These are phyloP conservation scores for Brachionus angularis DNA, from an alignment of 1,140 invertebrate genomes.

Conservation along the genomic window DNA sequence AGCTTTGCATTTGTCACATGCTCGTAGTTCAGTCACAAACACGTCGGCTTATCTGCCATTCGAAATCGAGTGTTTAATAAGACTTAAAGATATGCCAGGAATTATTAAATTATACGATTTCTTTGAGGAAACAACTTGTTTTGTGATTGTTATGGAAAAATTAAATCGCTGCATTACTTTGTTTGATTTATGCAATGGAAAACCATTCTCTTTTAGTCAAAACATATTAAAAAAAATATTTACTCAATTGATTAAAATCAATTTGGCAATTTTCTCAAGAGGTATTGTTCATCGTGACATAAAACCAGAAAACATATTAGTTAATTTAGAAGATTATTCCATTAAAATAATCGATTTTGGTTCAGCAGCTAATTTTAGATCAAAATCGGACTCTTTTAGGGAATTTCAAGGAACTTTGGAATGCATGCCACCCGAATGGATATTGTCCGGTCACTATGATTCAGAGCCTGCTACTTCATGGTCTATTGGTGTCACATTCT, in stretches of 20 bases:
- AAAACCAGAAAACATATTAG: conserved; percentile 35
- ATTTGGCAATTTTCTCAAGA: conserved; percentile 31
- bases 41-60: conserved; percentile 1
- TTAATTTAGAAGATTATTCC: conserved; percentile 38
- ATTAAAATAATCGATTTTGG: conserved; percentile 43
- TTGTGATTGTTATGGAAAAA: conserved; percentile 43
- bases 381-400: not conserved
- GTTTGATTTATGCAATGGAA: conserved; percentile 41
- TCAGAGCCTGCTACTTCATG: conserved; percentile 39
- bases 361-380: conserved; percentile 30
- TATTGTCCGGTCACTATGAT: conserved; percentile 19
- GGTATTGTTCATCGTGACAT: conserved; percentile 38
- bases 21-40: not conserved
- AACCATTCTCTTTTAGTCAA: conserved; percentile 31
- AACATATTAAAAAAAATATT: conserved; percentile 3
- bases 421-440: conserved; percentile 42
- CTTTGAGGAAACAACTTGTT: conserved; percentile 34
- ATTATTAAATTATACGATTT: conserved; percentile 35
- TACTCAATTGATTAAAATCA: conserved; percentile 27
- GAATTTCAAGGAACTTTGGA: conserved; percentile 43
- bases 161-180: conserved; percentile 26
- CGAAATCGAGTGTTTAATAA: conserved; percentile 40
- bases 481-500: conserved; percentile 42
- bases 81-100: conserved; percentile 19
- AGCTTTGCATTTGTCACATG: not conserved